Evolutionary conservation across 2,113 vertebrate genomes (phyloP).

Genomic region (Eptesicus fuscus): DNA sequence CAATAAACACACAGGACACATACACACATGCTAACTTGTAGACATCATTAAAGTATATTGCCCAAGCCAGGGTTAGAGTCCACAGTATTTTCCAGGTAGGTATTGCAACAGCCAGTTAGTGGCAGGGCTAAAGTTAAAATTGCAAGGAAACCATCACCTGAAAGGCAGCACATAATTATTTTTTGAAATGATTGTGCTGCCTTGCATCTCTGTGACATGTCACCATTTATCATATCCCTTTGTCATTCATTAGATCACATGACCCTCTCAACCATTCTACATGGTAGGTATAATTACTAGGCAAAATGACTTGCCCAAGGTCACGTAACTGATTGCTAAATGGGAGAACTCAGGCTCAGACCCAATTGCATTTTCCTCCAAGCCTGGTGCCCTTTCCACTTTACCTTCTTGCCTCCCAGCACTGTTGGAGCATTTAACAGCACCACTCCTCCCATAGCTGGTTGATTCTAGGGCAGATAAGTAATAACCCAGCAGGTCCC

Average conservation of each 20-base stretch:
- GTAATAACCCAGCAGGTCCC: conserved; percentile 57
- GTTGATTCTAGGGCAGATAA: conserved; percentile 57
- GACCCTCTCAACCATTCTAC: neutral
- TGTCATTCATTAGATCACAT: neutral
- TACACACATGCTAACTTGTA: neutral
- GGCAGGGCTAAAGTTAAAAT: neutral
- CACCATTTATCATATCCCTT: neutral
- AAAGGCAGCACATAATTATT: neutral
- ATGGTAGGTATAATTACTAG: neutral
- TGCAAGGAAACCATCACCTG: neutral
- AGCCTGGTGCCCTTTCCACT: neutral
- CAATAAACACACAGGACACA: neutral
- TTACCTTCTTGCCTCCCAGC: neutral
- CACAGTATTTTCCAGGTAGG: neutral
- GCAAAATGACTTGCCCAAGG: conserved; percentile 37
- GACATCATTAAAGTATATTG: neutral
- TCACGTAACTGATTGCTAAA: neutral
- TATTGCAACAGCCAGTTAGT: neutral
- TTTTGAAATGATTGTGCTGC: neutral
- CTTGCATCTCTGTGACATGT: neutral
- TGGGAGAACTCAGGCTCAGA: neutral
- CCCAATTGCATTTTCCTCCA: neutral
- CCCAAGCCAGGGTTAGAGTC: neutral
- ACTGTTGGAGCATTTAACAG: neutral
- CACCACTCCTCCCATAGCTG: conserved; percentile 11